phyloP scores from a whole-genome alignment of 2,113 vertebrate genomes.

The Leptocoma aspasia region DNA sequence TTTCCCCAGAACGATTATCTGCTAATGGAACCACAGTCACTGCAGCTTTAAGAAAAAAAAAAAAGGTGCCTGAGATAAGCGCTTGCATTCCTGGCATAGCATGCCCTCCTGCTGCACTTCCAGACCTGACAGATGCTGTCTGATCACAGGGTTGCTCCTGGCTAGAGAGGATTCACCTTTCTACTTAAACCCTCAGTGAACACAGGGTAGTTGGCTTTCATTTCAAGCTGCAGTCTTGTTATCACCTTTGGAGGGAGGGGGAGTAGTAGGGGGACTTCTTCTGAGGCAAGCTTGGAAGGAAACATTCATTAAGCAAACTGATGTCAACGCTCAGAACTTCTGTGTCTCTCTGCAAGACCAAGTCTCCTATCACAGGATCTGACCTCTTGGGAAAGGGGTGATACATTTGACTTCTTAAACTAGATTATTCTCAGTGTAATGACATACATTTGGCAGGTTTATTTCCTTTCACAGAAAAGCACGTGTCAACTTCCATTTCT shows the following conservation, averaged over 20 bases:
- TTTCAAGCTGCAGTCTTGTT: background rate
- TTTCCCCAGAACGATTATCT: background rate
- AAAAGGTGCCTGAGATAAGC: background rate
- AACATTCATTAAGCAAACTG: background rate
- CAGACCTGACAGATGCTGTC: constrained; percentile 39
- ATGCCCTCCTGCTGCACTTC: background rate
- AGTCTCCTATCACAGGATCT: background rate
- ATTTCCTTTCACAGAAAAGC: background rate
- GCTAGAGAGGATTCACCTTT: constrained; percentile 15
- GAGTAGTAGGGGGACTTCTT: background rate
- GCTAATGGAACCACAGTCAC: background rate
- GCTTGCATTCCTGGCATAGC: background rate
- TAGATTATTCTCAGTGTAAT: background rate
- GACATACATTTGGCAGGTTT: background rate
- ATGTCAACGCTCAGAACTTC: background rate
- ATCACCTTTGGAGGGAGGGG: background rate
- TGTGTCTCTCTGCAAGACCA: background rate
- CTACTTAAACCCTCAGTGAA: background rate
- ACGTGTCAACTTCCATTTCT: background rate
- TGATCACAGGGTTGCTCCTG: background rate
- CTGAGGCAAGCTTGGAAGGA: background rate
- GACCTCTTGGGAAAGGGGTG: background rate
- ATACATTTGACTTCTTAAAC: background rate
- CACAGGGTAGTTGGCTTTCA: background rate
- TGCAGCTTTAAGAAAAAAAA: background rate